A percentile compares a stretch with the other conserved stretches of the same genome.
phyloP scores from a whole-genome alignment of 1,140 invertebrate species.

The Heterodera schachtii region DNA sequence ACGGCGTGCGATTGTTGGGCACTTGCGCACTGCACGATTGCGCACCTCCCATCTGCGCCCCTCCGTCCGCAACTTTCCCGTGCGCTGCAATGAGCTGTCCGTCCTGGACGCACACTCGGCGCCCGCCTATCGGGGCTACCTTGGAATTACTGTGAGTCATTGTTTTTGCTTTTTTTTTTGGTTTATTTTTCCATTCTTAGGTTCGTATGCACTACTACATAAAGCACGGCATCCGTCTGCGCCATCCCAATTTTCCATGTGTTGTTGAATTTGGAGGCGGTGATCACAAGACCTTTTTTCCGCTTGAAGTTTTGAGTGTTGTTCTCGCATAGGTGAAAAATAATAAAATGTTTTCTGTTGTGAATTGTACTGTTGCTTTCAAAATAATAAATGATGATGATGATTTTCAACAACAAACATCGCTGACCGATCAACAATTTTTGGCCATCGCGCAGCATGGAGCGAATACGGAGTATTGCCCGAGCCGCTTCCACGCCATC shows the following conservation, averaged over 20 bases:
- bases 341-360: neutral
- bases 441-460: no score
- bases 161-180: neutral
- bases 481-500: neutral
- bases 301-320: constrained; percentile 4
- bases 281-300: neutral
- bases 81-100: neutral
- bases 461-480: neutral
- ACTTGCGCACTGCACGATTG: neutral
- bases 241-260: constrained; percentile 9
- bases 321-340: neutral
- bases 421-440: neutral
- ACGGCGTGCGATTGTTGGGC: neutral
- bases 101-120: neutral
- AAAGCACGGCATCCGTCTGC: neutral
- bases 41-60: constrained; percentile 5
- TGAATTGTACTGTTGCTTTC: constrained; percentile 16
- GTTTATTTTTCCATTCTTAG: neutral
- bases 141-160: constrained; percentile 2
- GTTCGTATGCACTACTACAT: constrained; percentile 10
- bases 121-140: constrained; percentile 7
- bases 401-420: neutral
- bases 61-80: neutral
- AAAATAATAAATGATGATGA: neutral
- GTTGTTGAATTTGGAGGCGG: constrained; percentile 11